Percentiles rank a stretch among this genome's conserved stretches.
Conservation (phyloP, 2,113 vertebrate species). For the Bettongia penicillata region DNA sequence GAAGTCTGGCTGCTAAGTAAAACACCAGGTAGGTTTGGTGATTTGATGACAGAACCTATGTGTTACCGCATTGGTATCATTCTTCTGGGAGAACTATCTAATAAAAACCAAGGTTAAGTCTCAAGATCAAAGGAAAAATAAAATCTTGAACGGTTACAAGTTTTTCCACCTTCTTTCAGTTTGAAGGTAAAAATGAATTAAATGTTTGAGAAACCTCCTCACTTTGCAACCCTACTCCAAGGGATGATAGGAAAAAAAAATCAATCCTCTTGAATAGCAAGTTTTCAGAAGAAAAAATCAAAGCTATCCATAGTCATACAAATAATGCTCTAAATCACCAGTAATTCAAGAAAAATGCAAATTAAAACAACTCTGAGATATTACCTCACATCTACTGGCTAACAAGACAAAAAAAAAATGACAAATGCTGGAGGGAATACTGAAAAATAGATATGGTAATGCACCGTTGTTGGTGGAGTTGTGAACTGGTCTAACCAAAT, state of each 20-base stretch:
- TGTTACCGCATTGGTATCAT: not conserved
- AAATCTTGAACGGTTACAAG: not conserved
- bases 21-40: not conserved
- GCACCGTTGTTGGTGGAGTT: not conserved
- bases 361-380: not conserved
- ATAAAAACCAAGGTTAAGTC: not conserved
- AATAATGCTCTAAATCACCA: not conserved
- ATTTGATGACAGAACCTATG: not conserved
- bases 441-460: not conserved
- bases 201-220: not conserved
- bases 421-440: not conserved
- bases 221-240: not conserved
- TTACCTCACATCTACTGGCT: not conserved
- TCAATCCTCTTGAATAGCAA: not conserved
- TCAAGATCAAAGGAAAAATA: conserved; percentile 19
- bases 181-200: not conserved
- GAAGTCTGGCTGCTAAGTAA: not conserved
- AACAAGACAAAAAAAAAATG: not conserved
- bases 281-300: not conserved
- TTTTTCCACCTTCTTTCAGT: conserved; percentile 12
- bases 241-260: not conserved
- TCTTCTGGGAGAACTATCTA: not conserved
- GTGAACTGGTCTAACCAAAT: not conserved
- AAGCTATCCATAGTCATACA: not conserved
- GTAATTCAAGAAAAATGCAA: not conserved